Evolutionary conservation across 2,113 vertebrate species (phyloP).

Genomic region (Psittacara wagleri): DNA sequence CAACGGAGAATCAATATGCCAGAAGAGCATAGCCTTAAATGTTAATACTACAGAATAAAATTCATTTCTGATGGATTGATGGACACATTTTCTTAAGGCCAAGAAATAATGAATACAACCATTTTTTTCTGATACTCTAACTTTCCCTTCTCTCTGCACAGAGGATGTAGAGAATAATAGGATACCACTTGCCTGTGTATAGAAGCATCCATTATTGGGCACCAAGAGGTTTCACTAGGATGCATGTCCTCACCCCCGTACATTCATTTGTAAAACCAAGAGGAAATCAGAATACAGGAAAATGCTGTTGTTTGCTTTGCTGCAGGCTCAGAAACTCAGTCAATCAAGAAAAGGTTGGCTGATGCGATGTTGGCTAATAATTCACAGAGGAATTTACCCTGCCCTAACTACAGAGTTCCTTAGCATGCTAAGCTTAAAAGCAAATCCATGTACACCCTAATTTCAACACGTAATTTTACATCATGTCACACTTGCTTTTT

Average conservation of each 20-base stretch:
- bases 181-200: slow-evolving; percentile 29
- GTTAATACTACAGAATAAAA: slow-evolving; percentile 81
- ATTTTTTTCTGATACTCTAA: slow-evolving; percentile 22
- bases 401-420: not conserved
- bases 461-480: slow-evolving; percentile 34
- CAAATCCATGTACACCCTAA: slow-evolving; percentile 14
- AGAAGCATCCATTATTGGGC: slow-evolving; percentile 58
- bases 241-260: not conserved
- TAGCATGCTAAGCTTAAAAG: slow-evolving; percentile 30
- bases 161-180: slow-evolving; percentile 47
- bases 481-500: slow-evolving; percentile 20
- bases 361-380: slow-evolving; percentile 35
- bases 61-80: slow-evolving; percentile 78
- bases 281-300: slow-evolving; percentile 29
- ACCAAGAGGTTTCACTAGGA: slow-evolving; percentile 31
- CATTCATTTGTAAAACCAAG: slow-evolving; percentile 25
- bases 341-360: slow-evolving; percentile 45
- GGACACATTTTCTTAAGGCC: slow-evolving; percentile 74
- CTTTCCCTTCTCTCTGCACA: not conserved
- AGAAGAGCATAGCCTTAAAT: slow-evolving; percentile 76
- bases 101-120: slow-evolving; percentile 69
- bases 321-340: slow-evolving; percentile 12
- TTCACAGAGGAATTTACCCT: not conserved
- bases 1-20: slow-evolving; percentile 78
- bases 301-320: not conserved